Evolutionary conservation across 2,888 invertebrate genomes (phyloP), one percentile per base, ranked within the genome.

Genomic region (Prenolepis imparis): DNA sequence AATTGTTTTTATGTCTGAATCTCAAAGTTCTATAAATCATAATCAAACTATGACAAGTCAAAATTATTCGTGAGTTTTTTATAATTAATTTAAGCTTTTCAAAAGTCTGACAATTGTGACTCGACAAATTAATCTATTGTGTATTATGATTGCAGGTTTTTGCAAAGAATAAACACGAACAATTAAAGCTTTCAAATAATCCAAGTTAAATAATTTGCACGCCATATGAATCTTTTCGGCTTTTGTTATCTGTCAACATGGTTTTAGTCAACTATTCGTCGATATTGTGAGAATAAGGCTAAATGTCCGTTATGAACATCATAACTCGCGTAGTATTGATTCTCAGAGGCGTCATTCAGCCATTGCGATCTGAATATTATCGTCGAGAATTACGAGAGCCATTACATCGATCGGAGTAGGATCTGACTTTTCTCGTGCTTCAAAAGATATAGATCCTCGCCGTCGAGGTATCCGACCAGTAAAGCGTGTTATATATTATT

Each of bases 361-460:
- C 84, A 88, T 11, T 48, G 24, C 24, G 15, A 63, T 85, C 75
- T 18, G 52, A 82, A 68, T 72, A 84, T 88, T 92, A 91, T 93
- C 93, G 90, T 87, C 84, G 88, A 91, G 91, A 93, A 91, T 93
- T 93, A 93, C 92, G 92, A 90, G 92, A 91, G 88, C 91, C 92
- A 91, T 93, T 93, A 92, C 91, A 92, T 92, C 91, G 90, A 91
- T 88, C 88, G 84, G 87, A 88, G 91, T 91, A 91, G 90, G 86
- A 89, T 86, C 83, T 77, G 64, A 80, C 55, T 86, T 55, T 81
- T 82, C 78, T 73, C 74, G 67, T 80, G 78, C 84, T 82, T 89
- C 85, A 85, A 86, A 85, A 87, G 88, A 89, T 84, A 87, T 83
- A 57, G 48, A 28, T 28, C 28, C n/a, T 36, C 63, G 39, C 3